Evolutionary conservation across 2,888 invertebrate genomes (phyloP).

Genomic region (Amiota mariae): DNA sequence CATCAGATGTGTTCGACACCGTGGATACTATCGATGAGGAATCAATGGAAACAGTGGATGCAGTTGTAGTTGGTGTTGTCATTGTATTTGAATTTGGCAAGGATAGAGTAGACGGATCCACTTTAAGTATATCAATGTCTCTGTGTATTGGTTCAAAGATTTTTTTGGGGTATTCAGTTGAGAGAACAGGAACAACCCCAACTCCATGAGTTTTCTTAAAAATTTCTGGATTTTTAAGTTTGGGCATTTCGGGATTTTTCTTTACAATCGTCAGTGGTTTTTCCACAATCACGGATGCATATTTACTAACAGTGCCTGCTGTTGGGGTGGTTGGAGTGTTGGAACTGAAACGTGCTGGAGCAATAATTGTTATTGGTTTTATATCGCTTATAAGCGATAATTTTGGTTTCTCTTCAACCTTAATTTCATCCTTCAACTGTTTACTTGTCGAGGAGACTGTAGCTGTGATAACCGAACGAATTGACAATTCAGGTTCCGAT

Average conservation of each 20-base stretch:
- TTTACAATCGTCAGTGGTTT: conserved; percentile 52
- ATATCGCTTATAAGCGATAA: conserved; percentile 43
- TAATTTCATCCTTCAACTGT: conserved; percentile 40
- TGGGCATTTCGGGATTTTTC: background rate
- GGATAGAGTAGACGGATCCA: conserved; percentile 60
- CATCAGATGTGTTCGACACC: conserved; percentile 46
- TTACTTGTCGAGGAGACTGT: conserved; percentile 36
- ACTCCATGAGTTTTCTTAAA: conserved; percentile 27
- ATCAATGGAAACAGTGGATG: conserved; percentile 43
- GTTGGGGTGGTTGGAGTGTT: conserved; percentile 17
- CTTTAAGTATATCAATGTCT: conserved; percentile 58
- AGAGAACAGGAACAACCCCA: conserved; percentile 5
- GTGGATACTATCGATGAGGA: conserved; percentile 45
- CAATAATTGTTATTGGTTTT: conserved; percentile 51
- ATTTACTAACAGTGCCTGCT: conserved; percentile 47
- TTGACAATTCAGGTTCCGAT: conserved; percentile 19
- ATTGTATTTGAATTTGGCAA: conserved; percentile 64
- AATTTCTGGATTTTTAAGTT: conserved; percentile 28
- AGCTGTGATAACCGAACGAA: conserved; percentile 22
- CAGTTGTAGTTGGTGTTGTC: conserved; percentile 64
- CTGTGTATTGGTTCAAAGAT: conserved; percentile 61
- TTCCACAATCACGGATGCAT: conserved; percentile 66
- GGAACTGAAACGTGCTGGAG: conserved; percentile 52
- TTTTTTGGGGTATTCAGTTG: conserved; percentile 47
- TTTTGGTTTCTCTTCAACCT: conserved; percentile 51